Percentiles rank a stretch among this genome's conserved stretches.
Evolutionary conservation across 2,888 invertebrate genomes (phyloP).

Genomic region (Alsophila aescularia): DNA sequence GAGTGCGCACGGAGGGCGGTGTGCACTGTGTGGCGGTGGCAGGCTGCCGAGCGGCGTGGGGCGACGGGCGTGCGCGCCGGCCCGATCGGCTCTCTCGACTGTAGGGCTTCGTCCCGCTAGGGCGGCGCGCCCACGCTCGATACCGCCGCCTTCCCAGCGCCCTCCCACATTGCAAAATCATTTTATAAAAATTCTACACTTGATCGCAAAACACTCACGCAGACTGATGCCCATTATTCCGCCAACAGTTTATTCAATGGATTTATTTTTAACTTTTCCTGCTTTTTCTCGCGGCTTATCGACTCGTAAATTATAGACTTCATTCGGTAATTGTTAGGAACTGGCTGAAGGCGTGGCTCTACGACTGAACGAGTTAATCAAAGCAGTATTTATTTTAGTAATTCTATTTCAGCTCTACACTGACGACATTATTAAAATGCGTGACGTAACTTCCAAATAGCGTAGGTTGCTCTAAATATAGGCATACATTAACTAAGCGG

Average conservation of each 20-base stretch:
- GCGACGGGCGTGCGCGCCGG: slow-evolving; percentile 62
- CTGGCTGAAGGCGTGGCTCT: slow-evolving; percentile 46
- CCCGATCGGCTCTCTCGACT: slow-evolving; percentile 68
- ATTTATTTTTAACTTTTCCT: slow-evolving; percentile 26
- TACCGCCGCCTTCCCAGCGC: slow-evolving; percentile 78
- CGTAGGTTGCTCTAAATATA: slow-evolving; percentile 12
- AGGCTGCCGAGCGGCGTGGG: slow-evolving; percentile 37
- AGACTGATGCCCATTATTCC: slow-evolving; percentile 18
- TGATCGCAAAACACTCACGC: slow-evolving; percentile 17
- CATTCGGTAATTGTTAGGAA: slow-evolving; percentile 36
- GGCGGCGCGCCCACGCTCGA: slow-evolving; percentile 83
- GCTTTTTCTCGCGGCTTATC: slow-evolving; percentile 12
- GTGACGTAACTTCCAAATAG: slow-evolving; percentile 23
- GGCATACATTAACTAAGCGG: neutral
- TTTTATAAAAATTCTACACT: slow-evolving; percentile 22
- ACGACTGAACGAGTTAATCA: slow-evolving; percentile 40
- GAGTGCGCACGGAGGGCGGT: slow-evolving; percentile 43
- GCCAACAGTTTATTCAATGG: slow-evolving; percentile 24
- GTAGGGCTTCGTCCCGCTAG: slow-evolving; percentile 77
- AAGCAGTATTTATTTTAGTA: slow-evolving; percentile 40
- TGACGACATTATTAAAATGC: slow-evolving; percentile 33
- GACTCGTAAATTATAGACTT: slow-evolving; percentile 31
- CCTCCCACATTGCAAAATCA: slow-evolving; percentile 69
- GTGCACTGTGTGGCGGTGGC: slow-evolving; percentile 23
- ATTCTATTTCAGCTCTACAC: slow-evolving; percentile 32